A percentile compares a stretch with the other conserved stretches of the same genome.
These are phyloP conservation scores for Rhinolophus ferrumequinum DNA, from an alignment of 2,113 vertebrate species.

Conservation along the genomic window DNA sequence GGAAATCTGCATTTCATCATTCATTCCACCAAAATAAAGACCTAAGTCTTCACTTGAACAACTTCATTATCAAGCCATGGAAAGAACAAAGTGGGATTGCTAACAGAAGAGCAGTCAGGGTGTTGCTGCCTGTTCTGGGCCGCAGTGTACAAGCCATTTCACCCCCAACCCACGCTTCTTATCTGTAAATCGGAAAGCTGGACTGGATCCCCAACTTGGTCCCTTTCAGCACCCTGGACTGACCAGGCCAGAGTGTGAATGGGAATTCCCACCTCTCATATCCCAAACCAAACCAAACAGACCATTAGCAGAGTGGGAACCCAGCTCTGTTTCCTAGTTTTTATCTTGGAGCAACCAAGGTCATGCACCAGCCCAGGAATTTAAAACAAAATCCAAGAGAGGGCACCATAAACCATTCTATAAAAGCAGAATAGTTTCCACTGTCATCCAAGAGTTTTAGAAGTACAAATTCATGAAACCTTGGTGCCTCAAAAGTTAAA, in stretches of 20 bases:
- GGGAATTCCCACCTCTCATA: neutral
- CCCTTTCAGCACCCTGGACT: neutral
- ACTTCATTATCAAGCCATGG: neutral
- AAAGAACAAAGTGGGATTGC: neutral
- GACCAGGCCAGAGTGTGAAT: neutral
- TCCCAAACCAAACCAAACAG: neutral
- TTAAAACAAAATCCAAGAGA: conserved; percentile 73
- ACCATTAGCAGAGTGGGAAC: no score
- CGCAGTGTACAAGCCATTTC: neutral
- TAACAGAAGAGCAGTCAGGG: neutral
- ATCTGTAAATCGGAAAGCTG: neutral
- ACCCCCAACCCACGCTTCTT: neutral
- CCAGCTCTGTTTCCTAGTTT: neutral
- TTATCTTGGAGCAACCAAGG: neutral
- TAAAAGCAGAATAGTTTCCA: neutral
- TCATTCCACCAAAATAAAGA: neutral
- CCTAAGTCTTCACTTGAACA: conserved; percentile 20
- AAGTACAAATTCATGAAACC: neutral
- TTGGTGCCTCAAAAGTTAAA: neutral
- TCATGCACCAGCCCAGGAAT: neutral
- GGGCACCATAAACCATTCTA: conserved; percentile 69
- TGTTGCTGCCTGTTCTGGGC: neutral
- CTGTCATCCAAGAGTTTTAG: neutral
- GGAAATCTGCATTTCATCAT: conserved; percentile 14
- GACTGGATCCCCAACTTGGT: neutral